Conservation (phyloP, 2,113 vertebrate genomes). For the Oreotrochilus melanogaster region DNA sequence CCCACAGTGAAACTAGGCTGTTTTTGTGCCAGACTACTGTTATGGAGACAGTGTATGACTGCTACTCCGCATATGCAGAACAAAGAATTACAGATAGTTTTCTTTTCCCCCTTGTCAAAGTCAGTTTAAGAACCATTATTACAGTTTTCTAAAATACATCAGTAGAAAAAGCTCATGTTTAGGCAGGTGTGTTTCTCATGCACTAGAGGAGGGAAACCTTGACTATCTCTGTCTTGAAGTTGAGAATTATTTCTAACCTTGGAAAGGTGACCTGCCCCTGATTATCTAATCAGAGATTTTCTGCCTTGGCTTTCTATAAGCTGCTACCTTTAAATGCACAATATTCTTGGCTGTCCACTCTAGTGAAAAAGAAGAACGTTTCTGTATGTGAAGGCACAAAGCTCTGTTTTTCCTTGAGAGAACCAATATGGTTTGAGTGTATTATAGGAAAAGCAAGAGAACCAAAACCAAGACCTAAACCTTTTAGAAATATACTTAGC, state of each 20-base stretch:
- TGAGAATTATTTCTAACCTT: background rate
- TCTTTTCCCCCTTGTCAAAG: background rate
- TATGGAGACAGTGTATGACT: background rate
- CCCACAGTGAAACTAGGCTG: background rate
- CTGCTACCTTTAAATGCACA: background rate
- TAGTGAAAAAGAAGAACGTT: background rate
- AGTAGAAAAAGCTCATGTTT: background rate
- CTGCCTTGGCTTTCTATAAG: background rate
- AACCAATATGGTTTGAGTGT: background rate
- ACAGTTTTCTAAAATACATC: background rate
- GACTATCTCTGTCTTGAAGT: background rate
- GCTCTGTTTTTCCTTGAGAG: background rate
- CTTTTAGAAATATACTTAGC: background rate
- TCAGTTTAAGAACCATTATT: background rate
- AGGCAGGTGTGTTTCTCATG: background rate
- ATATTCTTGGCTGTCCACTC: background rate
- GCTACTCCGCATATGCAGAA: background rate
- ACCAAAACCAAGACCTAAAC: too few relatives aligned
- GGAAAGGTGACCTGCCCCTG: background rate
- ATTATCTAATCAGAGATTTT: background rate
- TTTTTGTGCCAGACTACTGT: background rate
- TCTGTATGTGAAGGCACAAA: background rate
- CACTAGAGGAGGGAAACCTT: background rate
- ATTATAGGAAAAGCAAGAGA: background rate
- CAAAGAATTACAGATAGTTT: conserved; percentile 33